These are phyloP conservation scores for Uria aalge DNA, from an alignment of 2,113 vertebrate species.

Conservation along the genomic window DNA sequence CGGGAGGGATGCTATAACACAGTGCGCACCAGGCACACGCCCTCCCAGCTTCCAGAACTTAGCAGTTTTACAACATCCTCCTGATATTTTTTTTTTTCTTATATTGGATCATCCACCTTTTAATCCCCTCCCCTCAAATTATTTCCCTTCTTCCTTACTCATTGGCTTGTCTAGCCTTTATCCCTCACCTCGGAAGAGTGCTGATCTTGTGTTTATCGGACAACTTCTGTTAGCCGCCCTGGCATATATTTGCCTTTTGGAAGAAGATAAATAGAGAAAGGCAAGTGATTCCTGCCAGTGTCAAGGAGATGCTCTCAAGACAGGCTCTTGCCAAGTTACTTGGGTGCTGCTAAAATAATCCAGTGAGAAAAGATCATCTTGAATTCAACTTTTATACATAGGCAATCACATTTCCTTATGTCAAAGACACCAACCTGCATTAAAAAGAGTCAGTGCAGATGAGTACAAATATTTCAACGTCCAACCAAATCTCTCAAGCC, in stretches of 20 bases:
- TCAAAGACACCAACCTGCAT: background rate
- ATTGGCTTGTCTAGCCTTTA: background rate
- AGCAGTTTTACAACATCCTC: background rate
- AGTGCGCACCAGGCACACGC: background rate
- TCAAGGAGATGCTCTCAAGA: background rate
- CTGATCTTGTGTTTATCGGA: background rate
- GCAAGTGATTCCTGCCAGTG: background rate
- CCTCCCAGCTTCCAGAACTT: background rate
- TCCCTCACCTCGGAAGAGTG: background rate
- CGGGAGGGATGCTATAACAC: background rate
- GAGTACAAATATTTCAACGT: background rate
- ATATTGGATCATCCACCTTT: background rate
- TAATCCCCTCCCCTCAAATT: background rate
- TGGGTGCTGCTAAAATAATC: background rate
- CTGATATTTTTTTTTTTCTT: background rate
- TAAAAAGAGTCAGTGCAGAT: background rate
- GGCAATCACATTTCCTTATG: background rate
- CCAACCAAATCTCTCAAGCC: background rate
- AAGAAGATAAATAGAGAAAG: slow-evolving; percentile 10
- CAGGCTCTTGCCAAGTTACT: background rate
- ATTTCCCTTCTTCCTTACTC: background rate
- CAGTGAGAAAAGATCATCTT: background rate
- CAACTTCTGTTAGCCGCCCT: background rate
- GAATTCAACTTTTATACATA: background rate
- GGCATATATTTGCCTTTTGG: background rate